Conservation (phyloP, 2,888 invertebrate genomes). For the Eueremaeus valkanovi region DNA sequence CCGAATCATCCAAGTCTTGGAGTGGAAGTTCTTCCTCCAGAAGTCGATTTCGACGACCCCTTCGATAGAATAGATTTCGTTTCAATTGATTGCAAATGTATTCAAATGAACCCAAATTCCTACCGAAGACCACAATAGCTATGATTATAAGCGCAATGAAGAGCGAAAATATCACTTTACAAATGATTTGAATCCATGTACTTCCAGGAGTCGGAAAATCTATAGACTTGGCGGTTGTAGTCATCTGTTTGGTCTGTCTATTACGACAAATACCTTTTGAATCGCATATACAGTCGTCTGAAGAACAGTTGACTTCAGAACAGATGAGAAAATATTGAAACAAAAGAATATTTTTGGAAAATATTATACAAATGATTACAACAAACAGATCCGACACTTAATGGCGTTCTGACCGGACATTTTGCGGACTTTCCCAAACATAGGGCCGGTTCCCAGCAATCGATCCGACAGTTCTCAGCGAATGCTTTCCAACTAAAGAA, state of each 20-base stretch:
- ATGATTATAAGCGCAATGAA: not conserved
- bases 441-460: not conserved
- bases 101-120: too few species aligned
- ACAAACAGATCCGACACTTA: not conserved
- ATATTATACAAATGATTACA: too few species aligned
- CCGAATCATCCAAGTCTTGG: too few species aligned
- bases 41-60: too few species aligned
- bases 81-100: too few species aligned
- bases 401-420: not conserved
- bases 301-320: not conserved
- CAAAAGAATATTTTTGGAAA: too few species aligned
- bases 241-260: not conserved
- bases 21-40: too few species aligned
- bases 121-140: not conserved
- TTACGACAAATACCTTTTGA: not conserved
- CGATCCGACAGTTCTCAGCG: not conserved
- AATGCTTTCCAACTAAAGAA: not conserved
- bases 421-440: constrained; percentile 15
- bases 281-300: not conserved
- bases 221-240: not conserved
- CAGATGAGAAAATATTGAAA: too few species aligned
- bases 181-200: too few species aligned
- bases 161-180: not conserved
- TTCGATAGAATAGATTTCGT: too few species aligned
- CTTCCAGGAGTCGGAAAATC: not conserved